A percentile compares a stretch with the other conserved stretches of the same genome.
Conservation (phyloP, 1,140 invertebrate species). For the Olivierus martensii region DNA sequence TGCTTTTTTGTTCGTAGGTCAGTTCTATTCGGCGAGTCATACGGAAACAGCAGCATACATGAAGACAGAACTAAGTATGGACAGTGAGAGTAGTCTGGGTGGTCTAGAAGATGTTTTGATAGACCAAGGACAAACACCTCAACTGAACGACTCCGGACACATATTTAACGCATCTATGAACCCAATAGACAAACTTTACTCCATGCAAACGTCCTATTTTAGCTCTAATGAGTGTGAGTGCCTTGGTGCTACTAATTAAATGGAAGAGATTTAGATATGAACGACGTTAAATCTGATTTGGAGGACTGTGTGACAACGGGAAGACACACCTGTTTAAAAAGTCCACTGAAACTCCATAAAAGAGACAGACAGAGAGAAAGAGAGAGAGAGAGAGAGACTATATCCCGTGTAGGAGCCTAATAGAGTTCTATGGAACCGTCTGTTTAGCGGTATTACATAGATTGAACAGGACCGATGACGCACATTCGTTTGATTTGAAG, state of each 20-base stretch:
- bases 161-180: slow-evolving; percentile 79
- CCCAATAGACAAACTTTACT: slow-evolving; percentile 92
- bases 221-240: slow-evolving; percentile 21
- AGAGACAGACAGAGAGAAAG: no score
- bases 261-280: no score
- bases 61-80: slow-evolving; percentile 20
- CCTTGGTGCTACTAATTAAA: slow-evolving; percentile 16
- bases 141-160: slow-evolving; percentile 51
- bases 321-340: no score
- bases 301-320: no score
- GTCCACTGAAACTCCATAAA: no score
- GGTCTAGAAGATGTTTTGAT: slow-evolving; percentile 22
- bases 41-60: slow-evolving; percentile 16
- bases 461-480: no score
- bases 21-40: slow-evolving; percentile 18
- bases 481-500: no score
- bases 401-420: no score
- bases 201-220: slow-evolving; percentile 94
- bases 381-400: no score
- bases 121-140: slow-evolving; percentile 5
- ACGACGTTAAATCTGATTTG: no score
- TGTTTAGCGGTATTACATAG: no score
- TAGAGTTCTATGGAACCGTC: no score
- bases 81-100: slow-evolving; percentile 20
- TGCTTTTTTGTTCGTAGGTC: slow-evolving; percentile 9